A percentile compares a stretch with the other conserved stretches of the same genome.
phyloP scores from a whole-genome alignment of 2,113 vertebrate species.

The Myocastor coypus region DNA sequence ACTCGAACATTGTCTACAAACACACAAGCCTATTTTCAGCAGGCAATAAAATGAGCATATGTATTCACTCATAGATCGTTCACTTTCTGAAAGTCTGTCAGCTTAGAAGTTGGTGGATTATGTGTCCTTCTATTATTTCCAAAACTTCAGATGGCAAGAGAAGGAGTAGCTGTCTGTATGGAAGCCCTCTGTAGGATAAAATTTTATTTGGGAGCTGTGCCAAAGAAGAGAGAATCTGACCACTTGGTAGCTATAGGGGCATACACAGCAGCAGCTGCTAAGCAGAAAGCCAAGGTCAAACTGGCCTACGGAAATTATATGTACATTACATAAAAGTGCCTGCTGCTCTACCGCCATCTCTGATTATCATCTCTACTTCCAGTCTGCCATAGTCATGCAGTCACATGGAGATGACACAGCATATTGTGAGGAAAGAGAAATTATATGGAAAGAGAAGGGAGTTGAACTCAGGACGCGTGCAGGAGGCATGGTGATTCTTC shows the following conservation, averaged over 20 bases:
- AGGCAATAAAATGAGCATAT: not conserved
- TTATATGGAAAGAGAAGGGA: slow-evolving; percentile 48
- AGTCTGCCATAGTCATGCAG: slow-evolving; percentile 4
- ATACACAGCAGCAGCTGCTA: slow-evolving; percentile 46
- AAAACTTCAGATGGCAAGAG: slow-evolving; percentile 53
- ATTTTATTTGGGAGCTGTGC: slow-evolving; percentile 44
- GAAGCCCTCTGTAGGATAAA: slow-evolving; percentile 54
- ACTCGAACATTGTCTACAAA: not conserved
- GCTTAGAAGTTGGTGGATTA: not conserved
- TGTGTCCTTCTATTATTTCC: slow-evolving; percentile 49
- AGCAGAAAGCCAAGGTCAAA: slow-evolving; percentile 72
- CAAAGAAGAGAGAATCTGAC: slow-evolving; percentile 38
- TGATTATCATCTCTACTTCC: slow-evolving; percentile 34
- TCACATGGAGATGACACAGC: slow-evolving; percentile 45
- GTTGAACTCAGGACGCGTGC: slow-evolving; percentile 50
- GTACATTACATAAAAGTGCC: slow-evolving; percentile 49
- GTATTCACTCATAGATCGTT: not conserved
- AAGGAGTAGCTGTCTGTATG: slow-evolving; percentile 62
- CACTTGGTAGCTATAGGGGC: slow-evolving; percentile 1
- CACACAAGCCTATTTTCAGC: not conserved
- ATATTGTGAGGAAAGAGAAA: slow-evolving; percentile 50
- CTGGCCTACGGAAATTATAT: slow-evolving; percentile 69
- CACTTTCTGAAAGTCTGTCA: slow-evolving; percentile 31
- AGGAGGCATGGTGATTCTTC: not conserved
- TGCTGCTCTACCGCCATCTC: not conserved